These are phyloP conservation scores for Galerucella pusilla DNA, from an alignment of 2,888 invertebrate genomes.

Conservation along the genomic window DNA sequence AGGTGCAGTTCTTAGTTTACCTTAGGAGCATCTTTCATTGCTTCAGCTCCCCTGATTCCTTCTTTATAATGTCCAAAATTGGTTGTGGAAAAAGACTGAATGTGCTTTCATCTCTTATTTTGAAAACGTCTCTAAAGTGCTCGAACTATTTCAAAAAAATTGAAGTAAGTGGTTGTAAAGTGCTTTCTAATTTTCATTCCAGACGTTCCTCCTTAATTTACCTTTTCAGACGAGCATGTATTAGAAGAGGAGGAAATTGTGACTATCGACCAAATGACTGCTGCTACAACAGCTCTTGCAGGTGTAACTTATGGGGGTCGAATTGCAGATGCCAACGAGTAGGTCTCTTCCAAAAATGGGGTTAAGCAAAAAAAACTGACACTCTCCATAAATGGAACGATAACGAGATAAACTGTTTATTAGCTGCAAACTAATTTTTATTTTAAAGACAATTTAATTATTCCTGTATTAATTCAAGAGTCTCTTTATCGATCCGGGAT, in stretches of 20 bases:
- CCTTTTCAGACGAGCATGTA: constrained; percentile 87
- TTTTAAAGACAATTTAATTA: constrained; percentile 8
- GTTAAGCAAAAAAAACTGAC: constrained; percentile 66
- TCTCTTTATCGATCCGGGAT: constrained; percentile 24
- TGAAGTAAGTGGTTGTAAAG: constrained; percentile 58
- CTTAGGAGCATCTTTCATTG: too few relatives aligned
- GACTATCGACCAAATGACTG: constrained; percentile 87
- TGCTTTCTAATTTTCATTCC: constrained; percentile 71
- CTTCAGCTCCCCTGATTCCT: too few relatives aligned
- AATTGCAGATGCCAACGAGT: constrained; percentile 90
- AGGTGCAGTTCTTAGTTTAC: too few relatives aligned
- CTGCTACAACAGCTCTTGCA: constrained; percentile 86
- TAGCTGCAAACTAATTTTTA: constrained; percentile 6
- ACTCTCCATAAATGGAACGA: constrained; percentile 46
- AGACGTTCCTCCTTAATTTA: constrained; percentile 86
- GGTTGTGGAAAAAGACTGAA: too few relatives aligned
- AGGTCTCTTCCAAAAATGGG: constrained; percentile 91
- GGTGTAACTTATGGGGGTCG: constrained; percentile 90
- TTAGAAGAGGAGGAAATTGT: constrained; percentile 84
- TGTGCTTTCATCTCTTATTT: too few relatives aligned
- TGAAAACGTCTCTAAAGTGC: constrained; percentile 1
- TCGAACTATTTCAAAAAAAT: constrained; percentile 11
- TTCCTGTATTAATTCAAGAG: background rate
- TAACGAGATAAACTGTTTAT: constrained; percentile 23
- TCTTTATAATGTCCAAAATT: too few relatives aligned